Evolutionary conservation across 92 coral and sea anemone species (phyloP), one percentile per base, ranked within the genome.

Genomic region (Umimayanthus kanabou): DNA sequence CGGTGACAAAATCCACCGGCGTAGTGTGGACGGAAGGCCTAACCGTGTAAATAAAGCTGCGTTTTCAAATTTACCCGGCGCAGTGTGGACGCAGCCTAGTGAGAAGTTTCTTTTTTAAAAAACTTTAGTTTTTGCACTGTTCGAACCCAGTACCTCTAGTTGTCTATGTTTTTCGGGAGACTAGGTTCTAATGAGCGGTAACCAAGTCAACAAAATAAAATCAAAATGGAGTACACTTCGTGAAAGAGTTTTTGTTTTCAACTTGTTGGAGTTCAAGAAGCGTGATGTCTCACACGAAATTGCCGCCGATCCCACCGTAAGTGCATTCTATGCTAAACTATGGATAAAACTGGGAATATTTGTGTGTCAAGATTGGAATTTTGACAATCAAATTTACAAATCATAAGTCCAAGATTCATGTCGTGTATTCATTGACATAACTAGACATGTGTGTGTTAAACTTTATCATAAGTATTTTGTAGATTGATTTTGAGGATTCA

Each of bases 251-350:
- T 65, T 3, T 16, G 37, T 13, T 29, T 23, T 6, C 9, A 26
- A 16, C 16, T 20, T 43, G 37, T 4, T 22, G 13, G 25, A 49
- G 7, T 40, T 40, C 43, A 10, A 69, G 43, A 14, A 83, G 47
- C 87, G 77, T 30, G 81, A 97, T 97, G 99, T 97, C 99, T 23
- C 94, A 96, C 86, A 92, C 99, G 4, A 92, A 90, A 85, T 88
- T 97, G 18, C 99, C 99, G 57, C 99, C 99, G 2, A 82, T 97
- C n/a, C 97, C 99, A 88, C 98, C 94, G 99, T 97, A 84, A 97
- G 99, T 95, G 70, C 23, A 86, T 65, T 47, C 18, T 33, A 25
- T 20, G 26, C 4, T 23, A 40, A 22, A 66, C 0, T 8, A 79
- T 3, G 13, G 42, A 2, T 26, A 45, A 15, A 16, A 79, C 22